These are phyloP conservation scores for Lasioglossum albipes DNA, from an alignment of 1,140 invertebrate species.

Conservation along the genomic window DNA sequence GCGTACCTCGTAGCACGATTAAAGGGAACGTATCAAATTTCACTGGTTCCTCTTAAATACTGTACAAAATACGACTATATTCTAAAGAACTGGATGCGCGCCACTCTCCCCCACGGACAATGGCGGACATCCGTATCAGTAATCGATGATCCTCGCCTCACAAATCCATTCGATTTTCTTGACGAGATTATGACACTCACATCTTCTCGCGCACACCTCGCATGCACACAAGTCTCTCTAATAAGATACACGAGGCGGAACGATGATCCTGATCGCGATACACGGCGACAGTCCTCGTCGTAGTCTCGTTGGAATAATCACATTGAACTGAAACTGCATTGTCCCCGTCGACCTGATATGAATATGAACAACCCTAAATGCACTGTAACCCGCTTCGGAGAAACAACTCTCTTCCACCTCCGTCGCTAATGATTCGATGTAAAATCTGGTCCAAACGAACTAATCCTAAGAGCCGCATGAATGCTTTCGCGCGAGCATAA, in stretches of 20 bases:
- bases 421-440: background rate
- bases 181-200: background rate
- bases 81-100: background rate
- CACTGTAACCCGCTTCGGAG: constrained; percentile 15
- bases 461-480: constrained; percentile 1
- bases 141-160: background rate
- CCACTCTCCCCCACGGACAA: too few species aligned
- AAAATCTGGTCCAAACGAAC: constrained; percentile 10
- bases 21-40: constrained; percentile 27
- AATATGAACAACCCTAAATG: constrained; percentile 45
- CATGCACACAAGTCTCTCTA: background rate
- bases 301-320: constrained; percentile 2
- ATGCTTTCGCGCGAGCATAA: background rate
- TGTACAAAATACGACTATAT: constrained; percentile 41
- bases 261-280: background rate
- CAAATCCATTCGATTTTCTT: background rate
- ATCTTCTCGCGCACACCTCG: background rate
- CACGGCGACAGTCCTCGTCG: constrained; percentile 3
- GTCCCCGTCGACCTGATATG: background rate
- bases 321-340: constrained; percentile 18
- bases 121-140: background rate
- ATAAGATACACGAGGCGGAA: background rate
- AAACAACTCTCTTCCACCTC: background rate
- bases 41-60: constrained; percentile 28
- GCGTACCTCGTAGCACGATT: constrained; percentile 5